Evolutionary conservation across 2,113 vertebrate species (phyloP).

Genomic region (Nerophis lumbriciformis): DNA sequence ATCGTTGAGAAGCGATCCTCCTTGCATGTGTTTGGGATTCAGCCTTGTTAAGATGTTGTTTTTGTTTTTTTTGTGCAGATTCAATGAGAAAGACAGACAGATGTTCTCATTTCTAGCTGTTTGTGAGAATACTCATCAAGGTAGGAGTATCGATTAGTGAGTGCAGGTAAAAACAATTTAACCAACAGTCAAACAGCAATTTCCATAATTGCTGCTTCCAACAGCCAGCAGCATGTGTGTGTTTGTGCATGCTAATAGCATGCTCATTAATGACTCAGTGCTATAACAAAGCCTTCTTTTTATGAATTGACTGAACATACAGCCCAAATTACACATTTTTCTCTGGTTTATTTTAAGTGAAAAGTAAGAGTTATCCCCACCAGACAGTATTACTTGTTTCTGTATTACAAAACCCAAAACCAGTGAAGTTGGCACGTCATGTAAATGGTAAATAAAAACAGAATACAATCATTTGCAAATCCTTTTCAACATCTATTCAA

Average conservation of each 20-base stretch:
- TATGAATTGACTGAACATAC: not conserved
- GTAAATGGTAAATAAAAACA: too few species aligned
- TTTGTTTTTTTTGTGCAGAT: constrained; percentile 23
- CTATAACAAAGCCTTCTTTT: constrained; percentile 10
- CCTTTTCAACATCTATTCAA: too few species aligned
- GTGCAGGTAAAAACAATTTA: constrained; percentile 24
- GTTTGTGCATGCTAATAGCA: constrained; percentile 27
- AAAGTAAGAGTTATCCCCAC: not conserved
- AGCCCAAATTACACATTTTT: not conserved
- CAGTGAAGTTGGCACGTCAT: too few species aligned
- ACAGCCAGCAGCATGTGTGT: constrained; percentile 14
- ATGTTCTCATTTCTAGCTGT: constrained; percentile 35
- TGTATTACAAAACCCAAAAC: too few species aligned
- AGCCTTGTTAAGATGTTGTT: constrained; percentile 9
- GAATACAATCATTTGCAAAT: too few species aligned
- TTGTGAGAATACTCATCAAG: constrained; percentile 21
- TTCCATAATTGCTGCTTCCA: constrained; percentile 7
- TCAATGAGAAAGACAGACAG: constrained; percentile 48
- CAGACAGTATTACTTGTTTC: too few species aligned
- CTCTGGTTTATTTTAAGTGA: not conserved
- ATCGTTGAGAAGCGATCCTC: constrained; percentile 33
- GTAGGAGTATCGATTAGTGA: constrained; percentile 37
- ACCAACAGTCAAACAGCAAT: constrained; percentile 15
- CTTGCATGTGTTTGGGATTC: constrained; percentile 19
- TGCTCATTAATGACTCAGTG: constrained; percentile 7